Percentiles rank a stretch among this genome's conserved stretches.
Conservation (phyloP, 1,140 invertebrate species). For the Zophobas atratus region DNA sequence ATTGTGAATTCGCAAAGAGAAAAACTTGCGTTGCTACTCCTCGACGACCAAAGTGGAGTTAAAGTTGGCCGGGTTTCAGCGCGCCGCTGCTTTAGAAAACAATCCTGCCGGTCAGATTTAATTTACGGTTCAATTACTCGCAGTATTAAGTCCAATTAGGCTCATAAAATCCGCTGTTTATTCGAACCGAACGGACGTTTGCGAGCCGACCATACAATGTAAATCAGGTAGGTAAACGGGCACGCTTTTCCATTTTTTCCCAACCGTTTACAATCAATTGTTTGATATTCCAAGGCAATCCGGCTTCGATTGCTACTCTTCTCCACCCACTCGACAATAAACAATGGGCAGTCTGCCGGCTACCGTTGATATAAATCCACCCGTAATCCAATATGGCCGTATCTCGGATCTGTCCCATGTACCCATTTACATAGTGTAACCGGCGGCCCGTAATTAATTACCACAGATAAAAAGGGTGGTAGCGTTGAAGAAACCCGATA, state of each 20-base stretch:
- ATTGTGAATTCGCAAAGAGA: too few relatives aligned
- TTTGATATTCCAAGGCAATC: slow-evolving; percentile 39
- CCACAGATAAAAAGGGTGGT: slow-evolving; percentile 17
- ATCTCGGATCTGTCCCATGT: slow-evolving; percentile 37
- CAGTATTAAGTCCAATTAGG: slow-evolving; percentile 40
- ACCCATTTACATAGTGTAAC: slow-evolving; percentile 35
- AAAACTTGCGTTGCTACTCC: too few relatives aligned
- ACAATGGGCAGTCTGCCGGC: slow-evolving; percentile 28
- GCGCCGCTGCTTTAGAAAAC: slow-evolving; percentile 2
- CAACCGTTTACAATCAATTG: slow-evolving; percentile 31
- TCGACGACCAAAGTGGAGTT: too few relatives aligned
- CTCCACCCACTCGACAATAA: slow-evolving; percentile 31
- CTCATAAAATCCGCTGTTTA: slow-evolving; percentile 33
- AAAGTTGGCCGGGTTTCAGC: not conserved
- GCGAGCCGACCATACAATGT: slow-evolving; percentile 6
- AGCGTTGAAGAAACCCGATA: not conserved
- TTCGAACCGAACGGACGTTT: not conserved
- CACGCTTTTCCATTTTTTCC: slow-evolving; percentile 35
- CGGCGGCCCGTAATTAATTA: slow-evolving; percentile 34
- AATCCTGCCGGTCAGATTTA: slow-evolving; percentile 1
- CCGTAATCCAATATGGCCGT: slow-evolving; percentile 42
- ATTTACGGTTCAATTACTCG: slow-evolving; percentile 39
- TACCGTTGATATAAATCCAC: slow-evolving; percentile 35
- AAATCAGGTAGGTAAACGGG: slow-evolving; percentile 39
- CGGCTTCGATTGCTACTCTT: slow-evolving; percentile 35